Base-by-base conservation (phyloP, 2,888 invertebrate species). In the Trissonchulus sp. region DNA sequence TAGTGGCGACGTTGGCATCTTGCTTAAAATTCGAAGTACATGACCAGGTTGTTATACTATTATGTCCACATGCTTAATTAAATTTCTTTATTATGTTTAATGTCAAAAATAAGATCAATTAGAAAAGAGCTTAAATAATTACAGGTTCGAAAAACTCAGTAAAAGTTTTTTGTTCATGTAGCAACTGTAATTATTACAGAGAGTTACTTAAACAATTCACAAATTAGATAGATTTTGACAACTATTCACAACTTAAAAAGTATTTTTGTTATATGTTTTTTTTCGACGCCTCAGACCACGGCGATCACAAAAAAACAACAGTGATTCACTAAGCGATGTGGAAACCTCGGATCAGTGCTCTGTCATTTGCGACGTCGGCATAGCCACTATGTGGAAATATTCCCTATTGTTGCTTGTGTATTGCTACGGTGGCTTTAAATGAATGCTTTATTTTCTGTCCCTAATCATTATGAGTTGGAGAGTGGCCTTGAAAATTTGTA, bases 361-460 rank as follows among this genome's bases (percentile, higher is more conserved):
- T 74, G 79, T 81, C 34, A 83, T 81, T 73, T 81, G 81, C 72
- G 74, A 84, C 73, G 84, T 84, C 72, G 81, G 84, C 72, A 84
- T 84, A 78, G 48, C 75, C 15, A 69, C 72, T 28, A 72, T 88
- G 88, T 77, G 87, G 88, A 83, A 80, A 81, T 1, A 81, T 82
- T 2, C 84, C 85, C 31, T 81, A 84, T 30, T 83, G 83, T 75
- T 91, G 92, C 83, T 89, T 94, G 75, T 90, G 91, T 1, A 87
- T 94, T 63, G 90, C 65, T 93, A 93, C 83, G 95, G 95, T 23
- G 89, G 90, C 78, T 91, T 90, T 62, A 83, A 95, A 95, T 84
- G 88, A 93, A 80, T 89, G 91, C 63, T 88, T 94, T 83, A 90
- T 96, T 80, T 89, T 94, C 63, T 90, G 93, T 77, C 94, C 95